Evolutionary conservation across 2,888 invertebrate species (phyloP).

Genomic region (Hypolimnas misippus): DNA sequence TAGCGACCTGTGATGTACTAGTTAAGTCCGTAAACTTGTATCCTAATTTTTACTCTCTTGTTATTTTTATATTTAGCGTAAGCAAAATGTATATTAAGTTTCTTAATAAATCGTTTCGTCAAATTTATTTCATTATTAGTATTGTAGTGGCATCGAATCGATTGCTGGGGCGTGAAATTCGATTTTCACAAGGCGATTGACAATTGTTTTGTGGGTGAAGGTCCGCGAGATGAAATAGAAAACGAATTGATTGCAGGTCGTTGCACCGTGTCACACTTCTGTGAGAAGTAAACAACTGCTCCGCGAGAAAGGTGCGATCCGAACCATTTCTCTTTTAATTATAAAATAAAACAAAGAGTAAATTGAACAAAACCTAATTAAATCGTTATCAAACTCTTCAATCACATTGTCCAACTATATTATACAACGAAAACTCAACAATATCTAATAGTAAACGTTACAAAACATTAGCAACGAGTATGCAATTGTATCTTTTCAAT

Average conservation of each 20-base stretch:
- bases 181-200: slow-evolving; percentile 59
- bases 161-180: slow-evolving; percentile 66
- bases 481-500: not conserved
- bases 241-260: slow-evolving; percentile 46
- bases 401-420: not conserved
- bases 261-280: slow-evolving; percentile 28
- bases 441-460: not conserved
- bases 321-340: slow-evolving; percentile 2
- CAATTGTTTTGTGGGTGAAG: slow-evolving; percentile 68
- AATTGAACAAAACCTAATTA: not conserved
- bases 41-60: slow-evolving; percentile 52
- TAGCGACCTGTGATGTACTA: slow-evolving; percentile 62
- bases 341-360: not conserved
- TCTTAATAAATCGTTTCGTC: slow-evolving; percentile 79
- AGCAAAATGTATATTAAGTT: slow-evolving; percentile 68
- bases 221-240: slow-evolving; percentile 64
- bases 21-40: slow-evolving; percentile 52
- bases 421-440: not conserved
- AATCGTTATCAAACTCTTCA: not conserved
- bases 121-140: slow-evolving; percentile 70
- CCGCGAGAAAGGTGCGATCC: not conserved
- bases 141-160: slow-evolving; percentile 55
- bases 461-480: not conserved
- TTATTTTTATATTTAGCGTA: slow-evolving; percentile 76
- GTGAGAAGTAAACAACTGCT: not conserved